A percentile compares a stretch with the other conserved stretches of the same genome.
These are phyloP conservation scores for Aphelinus atriplicis DNA, from an alignment of 1,140 invertebrate genomes.

Conservation along the genomic window DNA sequence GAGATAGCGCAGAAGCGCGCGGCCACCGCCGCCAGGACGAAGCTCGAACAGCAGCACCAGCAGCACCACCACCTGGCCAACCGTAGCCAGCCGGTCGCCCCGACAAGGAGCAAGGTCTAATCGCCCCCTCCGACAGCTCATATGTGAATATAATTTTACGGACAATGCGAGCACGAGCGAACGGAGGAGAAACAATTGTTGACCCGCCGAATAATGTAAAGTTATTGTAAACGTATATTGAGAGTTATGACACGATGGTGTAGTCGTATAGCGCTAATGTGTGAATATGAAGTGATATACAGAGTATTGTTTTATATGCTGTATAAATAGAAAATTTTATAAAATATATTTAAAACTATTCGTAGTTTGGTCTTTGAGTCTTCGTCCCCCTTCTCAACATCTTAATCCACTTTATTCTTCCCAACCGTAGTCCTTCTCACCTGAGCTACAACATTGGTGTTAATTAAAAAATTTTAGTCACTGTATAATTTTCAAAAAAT, in stretches of 20 bases:
- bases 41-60: constrained; percentile 48
- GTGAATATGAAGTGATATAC: constrained; percentile 66
- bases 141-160: no score
- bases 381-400: background rate
- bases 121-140: no score
- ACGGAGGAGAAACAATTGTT: constrained; percentile 40
- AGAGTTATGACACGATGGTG: constrained; percentile 44
- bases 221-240: constrained; percentile 56
- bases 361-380: constrained; percentile 37
- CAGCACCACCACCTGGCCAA: constrained; percentile 43
- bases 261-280: constrained; percentile 63
- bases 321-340: constrained; percentile 67
- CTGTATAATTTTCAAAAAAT: no score
- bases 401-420: background rate
- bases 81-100: constrained; percentile 31
- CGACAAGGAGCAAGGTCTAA: constrained; percentile 29
- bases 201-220: constrained; percentile 62
- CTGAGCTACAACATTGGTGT: no score
- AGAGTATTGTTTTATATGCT: constrained; percentile 68
- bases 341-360: constrained; percentile 66
- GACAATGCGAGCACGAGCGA: background rate
- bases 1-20: constrained; percentile 54
- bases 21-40: constrained; percentile 40
- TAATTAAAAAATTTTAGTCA: no score
- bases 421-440: no score